These are phyloP conservation scores for Amblyteles armatorius DNA, from an alignment of 2,888 invertebrate genomes.

Conservation along the genomic window DNA sequence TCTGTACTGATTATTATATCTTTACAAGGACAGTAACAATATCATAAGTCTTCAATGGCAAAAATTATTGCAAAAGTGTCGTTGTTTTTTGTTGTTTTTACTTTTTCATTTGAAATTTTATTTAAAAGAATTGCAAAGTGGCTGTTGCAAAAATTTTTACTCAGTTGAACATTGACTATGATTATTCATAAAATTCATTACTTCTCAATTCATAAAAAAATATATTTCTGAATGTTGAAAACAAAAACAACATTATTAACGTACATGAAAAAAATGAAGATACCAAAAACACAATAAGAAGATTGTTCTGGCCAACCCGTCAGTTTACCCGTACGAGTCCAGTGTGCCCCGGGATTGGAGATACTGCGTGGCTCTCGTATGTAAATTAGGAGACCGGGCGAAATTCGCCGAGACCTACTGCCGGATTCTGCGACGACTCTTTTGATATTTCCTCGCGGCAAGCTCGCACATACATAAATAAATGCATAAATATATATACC, in stretches of 20 bases:
- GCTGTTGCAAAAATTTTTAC: not conserved
- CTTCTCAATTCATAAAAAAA: not conserved
- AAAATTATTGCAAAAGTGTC: not conserved
- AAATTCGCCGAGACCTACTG: slow-evolving; percentile 23
- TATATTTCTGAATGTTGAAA: not conserved
- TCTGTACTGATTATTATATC: no score
- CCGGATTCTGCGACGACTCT: slow-evolving; percentile 15
- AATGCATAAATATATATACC: not conserved
- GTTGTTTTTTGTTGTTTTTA: not conserved
- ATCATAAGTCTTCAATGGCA: not conserved
- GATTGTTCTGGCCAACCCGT: not conserved
- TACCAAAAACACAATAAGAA: not conserved
- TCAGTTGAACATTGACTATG: not conserved
- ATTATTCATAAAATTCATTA: not conserved
- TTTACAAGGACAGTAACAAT: no score
- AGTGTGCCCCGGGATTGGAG: not conserved
- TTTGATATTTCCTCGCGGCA: slow-evolving; percentile 17
- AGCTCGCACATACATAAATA: slow-evolving; percentile 3
- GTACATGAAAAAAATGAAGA: not conserved
- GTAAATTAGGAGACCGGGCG: slow-evolving; percentile 18
- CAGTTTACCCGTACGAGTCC: not conserved
- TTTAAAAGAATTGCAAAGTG: not conserved
- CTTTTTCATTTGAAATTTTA: no score
- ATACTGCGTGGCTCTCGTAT: slow-evolving; percentile 7
- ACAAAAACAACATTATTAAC: not conserved